Evolutionary conservation across 2,797 vertebrate genomes (phyloP).

Genomic region (Myotis pilosus): DNA sequence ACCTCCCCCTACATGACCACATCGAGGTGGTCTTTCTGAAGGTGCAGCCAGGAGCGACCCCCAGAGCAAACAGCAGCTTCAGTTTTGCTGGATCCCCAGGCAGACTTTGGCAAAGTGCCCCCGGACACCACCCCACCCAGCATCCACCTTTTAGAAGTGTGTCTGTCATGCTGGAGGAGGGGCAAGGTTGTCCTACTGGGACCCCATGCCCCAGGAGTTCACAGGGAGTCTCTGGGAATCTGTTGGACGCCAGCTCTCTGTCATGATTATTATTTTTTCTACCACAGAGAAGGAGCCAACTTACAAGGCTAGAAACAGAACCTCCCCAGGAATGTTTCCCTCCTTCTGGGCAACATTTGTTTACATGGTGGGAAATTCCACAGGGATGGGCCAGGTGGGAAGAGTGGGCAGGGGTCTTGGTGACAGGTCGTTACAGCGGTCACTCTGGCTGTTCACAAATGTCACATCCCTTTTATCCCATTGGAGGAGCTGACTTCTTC

Average conservation of each 20-base stretch:
- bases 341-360: neutral
- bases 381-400: neutral
- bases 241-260: neutral
- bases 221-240: neutral
- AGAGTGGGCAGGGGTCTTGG: neutral
- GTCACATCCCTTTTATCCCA: neutral
- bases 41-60: neutral
- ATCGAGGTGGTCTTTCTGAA: neutral
- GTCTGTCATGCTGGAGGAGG: neutral
- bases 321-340: too few relatives aligned
- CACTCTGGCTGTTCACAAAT: neutral
- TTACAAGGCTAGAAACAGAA: neutral
- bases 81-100: neutral
- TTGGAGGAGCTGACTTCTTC: neutral
- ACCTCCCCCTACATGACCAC: neutral
- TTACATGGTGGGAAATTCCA: neutral
- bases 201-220: neutral
- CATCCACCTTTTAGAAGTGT: neutral
- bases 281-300: neutral
- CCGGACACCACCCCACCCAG: neutral
- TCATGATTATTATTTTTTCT: neutral
- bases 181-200: neutral
- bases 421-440: neutral
- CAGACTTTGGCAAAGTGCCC: neutral
- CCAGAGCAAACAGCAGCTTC: neutral